Percentiles rank a stretch among this genome's conserved stretches.
Evolutionary conservation across 1,140 invertebrate genomes (phyloP).

Genomic region (Orussus abietinus): DNA sequence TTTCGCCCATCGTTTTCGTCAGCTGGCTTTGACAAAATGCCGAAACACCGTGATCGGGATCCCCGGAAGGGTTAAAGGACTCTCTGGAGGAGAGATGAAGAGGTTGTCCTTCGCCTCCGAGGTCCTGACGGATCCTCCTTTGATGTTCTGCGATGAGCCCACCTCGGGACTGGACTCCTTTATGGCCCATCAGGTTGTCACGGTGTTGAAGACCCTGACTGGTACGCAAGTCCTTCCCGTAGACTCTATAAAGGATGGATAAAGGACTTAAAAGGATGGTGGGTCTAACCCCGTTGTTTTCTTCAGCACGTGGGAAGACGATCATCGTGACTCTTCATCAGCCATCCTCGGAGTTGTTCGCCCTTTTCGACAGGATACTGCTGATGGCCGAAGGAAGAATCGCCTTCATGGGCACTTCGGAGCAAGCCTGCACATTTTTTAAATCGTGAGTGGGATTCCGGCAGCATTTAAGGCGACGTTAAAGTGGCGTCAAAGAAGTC

Average conservation of each 20-base stretch:
- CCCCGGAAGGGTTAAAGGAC: constrained; percentile 80
- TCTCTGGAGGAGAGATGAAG: constrained; percentile 95
- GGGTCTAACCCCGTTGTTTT: constrained; percentile 4
- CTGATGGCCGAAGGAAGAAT: constrained; percentile 90
- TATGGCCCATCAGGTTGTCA: constrained; percentile 85
- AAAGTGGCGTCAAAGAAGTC: no score
- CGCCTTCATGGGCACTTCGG: constrained; percentile 81
- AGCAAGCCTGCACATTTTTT: constrained; percentile 79
- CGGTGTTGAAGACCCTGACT: constrained; percentile 75
- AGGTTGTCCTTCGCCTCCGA: constrained; percentile 94
- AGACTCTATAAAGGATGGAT: constrained; percentile 1
- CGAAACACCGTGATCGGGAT: constrained; percentile 84
- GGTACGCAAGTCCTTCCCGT: constrained; percentile 30
- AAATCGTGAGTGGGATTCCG: constrained; percentile 61
- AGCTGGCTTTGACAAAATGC: constrained; percentile 83
- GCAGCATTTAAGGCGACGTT: neutral
- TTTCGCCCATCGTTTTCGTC: constrained; percentile 20
- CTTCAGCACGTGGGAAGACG: constrained; percentile 69
- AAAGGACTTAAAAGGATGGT: neutral
- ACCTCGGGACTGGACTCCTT: constrained; percentile 86
- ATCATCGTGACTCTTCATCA: constrained; percentile 95
- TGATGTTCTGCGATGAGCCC: constrained; percentile 97
- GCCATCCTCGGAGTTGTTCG: constrained; percentile 89
- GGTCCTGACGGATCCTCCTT: constrained; percentile 88
- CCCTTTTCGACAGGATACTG: constrained; percentile 86